Conservation (phyloP, 1,140 invertebrate genomes). For the Drosophila ironensis region DNA sequence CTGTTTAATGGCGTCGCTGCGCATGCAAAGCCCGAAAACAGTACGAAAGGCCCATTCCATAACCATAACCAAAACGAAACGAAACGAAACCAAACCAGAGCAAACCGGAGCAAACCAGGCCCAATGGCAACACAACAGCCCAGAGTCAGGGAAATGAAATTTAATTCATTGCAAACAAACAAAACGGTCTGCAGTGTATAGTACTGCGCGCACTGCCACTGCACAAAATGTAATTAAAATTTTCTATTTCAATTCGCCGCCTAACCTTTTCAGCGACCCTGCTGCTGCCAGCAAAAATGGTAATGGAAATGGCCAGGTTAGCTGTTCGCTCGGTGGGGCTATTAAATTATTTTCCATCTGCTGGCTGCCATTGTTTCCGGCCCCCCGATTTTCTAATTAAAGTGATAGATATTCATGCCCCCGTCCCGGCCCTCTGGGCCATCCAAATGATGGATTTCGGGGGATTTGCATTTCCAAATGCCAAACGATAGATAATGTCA, state of each 20-base stretch:
- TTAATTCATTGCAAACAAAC: constrained; percentile 73
- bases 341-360: constrained; percentile 50
- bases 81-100: not conserved
- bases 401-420: constrained; percentile 68
- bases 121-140: constrained; percentile 35
- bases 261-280: constrained; percentile 59
- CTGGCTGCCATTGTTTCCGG: constrained; percentile 38
- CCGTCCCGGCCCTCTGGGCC: not conserved
- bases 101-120: constrained; percentile 3
- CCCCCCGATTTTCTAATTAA: constrained; percentile 68
- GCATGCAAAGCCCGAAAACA: constrained; percentile 63
- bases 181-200: constrained; percentile 44
- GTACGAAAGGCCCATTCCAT: constrained; percentile 11
- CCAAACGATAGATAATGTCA: constrained; percentile 53
- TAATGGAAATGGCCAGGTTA: constrained; percentile 21
- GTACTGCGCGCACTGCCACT: constrained; percentile 47
- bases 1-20: constrained; percentile 76
- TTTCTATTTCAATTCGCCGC: constrained; percentile 66
- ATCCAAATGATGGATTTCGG: constrained; percentile 27
- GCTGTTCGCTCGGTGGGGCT: too few species aligned
- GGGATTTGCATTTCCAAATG: constrained; percentile 49
- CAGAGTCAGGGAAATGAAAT: constrained; percentile 78
- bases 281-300: not conserved
- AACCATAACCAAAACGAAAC: constrained; percentile 3
- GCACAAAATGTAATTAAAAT: constrained; percentile 80